Evolutionary conservation across 2,797 vertebrate genomes (phyloP), one percentile per base, ranked within the genome.

Genomic region (Sciurus vulgaris): DNA sequence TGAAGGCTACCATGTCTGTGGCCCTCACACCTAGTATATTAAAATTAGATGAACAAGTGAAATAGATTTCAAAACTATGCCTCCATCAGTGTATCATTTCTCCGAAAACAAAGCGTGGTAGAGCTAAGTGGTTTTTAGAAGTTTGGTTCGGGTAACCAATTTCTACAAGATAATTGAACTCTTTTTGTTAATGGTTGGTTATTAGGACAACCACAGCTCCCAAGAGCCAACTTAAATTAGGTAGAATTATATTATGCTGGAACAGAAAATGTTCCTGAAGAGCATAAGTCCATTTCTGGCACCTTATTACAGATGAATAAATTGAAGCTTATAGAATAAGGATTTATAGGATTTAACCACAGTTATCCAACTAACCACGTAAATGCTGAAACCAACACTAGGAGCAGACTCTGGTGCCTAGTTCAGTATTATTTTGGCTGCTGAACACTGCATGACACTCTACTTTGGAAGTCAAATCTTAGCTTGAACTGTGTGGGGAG

Each of bases 401-500:
- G 4, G 22, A 61, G 14, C 49, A 47, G 33, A 0, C 63, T 63
- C 67, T 72, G 89, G 54, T 77, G 26, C 4, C 11, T 18, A 83
- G 6, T 76, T 30, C 3, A 3, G 12, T 87, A 15, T 95, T 73
- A 74, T 61, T 94, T 95, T 17, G 14, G 17, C 44, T 81, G 33
- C 41, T 14, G 65, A 79, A 51, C 56, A 22, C 10, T 74, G 26
- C 33, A 63, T 54, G 7, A 7, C 24, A 33, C 74, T 96, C 76
- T 76, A 59, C 56, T 88, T 94, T 92, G 67, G 38, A 91, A 76
- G 81, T 86, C 35, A 91, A 89, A 85, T 85, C 47, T 84, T 87
- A 38, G 15, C 47, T 95, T 86, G 61, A 92, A 81, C 22, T 63
- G n/a, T 81, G 49, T 41, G 24, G 51, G 24, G 4, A 47, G 44